A percentile compares a stretch with the other conserved stretches of the same genome.
Evolutionary conservation across 2,113 vertebrate species (phyloP).

Genomic region (Pagrus major): DNA sequence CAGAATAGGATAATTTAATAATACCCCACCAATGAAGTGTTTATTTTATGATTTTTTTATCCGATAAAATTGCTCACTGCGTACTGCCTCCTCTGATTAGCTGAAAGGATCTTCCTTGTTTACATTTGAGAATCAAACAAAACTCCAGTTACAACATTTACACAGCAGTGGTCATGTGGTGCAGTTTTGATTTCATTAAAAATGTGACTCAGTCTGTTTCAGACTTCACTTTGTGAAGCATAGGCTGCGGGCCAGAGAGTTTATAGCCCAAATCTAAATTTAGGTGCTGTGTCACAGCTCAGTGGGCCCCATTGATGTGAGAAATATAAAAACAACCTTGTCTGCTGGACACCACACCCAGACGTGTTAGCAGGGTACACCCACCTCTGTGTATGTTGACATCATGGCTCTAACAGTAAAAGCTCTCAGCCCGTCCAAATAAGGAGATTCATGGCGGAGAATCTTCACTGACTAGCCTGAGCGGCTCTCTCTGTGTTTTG

Average conservation of each 20-base stretch:
- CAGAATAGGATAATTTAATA: not conserved
- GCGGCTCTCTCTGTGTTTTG: not conserved
- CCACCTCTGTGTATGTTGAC: conserved; percentile 60
- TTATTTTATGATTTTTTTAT: not conserved
- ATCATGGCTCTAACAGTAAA: conserved; percentile 54
- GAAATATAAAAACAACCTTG: conserved; percentile 75
- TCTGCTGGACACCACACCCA: conserved; percentile 76
- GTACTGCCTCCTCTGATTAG: not conserved
- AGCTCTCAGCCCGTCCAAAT: conserved; percentile 45
- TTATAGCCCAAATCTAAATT: conserved; percentile 69
- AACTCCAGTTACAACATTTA: not conserved
- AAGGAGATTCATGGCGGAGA: conserved; percentile 41
- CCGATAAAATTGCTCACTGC: not conserved
- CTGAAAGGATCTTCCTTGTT: not conserved
- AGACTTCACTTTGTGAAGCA: conserved; percentile 1
- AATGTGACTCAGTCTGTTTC: not conserved
- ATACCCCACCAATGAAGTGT: not conserved
- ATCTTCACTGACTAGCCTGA: not conserved
- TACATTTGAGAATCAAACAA: not conserved
- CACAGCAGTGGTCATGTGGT: not conserved
- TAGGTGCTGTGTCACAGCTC: conserved; percentile 69
- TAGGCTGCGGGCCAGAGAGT: conserved; percentile 42
- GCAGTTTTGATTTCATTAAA: not conserved
- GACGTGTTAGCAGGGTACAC: conserved; percentile 56
- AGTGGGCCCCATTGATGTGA: conserved; percentile 66